Evolutionary conservation across 2,888 invertebrate species (phyloP), one percentile per base, ranked within the genome.

Genomic region (Leistus spinibarbis): DNA sequence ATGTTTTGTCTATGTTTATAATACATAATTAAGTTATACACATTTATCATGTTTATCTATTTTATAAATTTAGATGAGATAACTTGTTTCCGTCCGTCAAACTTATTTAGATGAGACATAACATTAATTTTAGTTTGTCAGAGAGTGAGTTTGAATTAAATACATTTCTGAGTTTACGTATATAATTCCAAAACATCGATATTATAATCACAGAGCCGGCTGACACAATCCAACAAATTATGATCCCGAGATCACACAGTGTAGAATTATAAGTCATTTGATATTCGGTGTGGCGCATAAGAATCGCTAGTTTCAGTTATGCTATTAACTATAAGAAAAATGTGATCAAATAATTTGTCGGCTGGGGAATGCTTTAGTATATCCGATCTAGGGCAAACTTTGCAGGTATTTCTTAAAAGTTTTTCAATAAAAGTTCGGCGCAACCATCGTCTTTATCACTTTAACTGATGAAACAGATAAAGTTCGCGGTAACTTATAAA

Each of bases 391-490:
- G 16, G 60, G 17, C 13, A 62, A 62, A 20, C 53, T 24, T n/a
- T 7, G n/a, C n/a, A n/a, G n/a, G n/a, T 40, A 65, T 53, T 19
- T 65, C 16, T 65, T 16, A 10, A 16, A 65, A 65, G 65, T 65
- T 65, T 65, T 65, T 65, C 65, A 65, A 65, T 65, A 65, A 65
- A 65, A 65, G 27, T 65, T 65, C 3, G 23, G 16, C 16, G 16
- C 23, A 17, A 53, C 65, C 27, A 65, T 65, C 40, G 40, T 65
- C 53, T 65, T 27, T 65, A 65, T 5, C 65, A 65, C 16, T 65
- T 40, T 27, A 10, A n/a, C n/a, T 13, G 54, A 2, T 54, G 54
- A 16, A 54, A 17, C 53, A 54, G 16, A 54, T 16, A 54, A 54
- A 54, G 54, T 54, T 5, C 54, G 2, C 17, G 54, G 2, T 5